These are phyloP conservation scores for Drosophila recens DNA, from an alignment of 2,888 invertebrate genomes.

Conservation along the genomic window DNA sequence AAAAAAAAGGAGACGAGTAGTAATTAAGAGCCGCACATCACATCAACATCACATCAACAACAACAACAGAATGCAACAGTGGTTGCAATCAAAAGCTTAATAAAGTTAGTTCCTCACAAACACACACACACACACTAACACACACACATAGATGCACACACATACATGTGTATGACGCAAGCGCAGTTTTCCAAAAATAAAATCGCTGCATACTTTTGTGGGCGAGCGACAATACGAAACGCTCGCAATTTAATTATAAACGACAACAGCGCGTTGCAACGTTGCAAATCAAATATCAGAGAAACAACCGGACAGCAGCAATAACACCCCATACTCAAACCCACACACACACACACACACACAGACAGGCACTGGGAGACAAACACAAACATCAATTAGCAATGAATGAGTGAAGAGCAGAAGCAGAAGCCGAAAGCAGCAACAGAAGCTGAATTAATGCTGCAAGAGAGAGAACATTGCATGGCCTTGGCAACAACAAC, in stretches of 20 bases:
- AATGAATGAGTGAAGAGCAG: slow-evolving; percentile 41
- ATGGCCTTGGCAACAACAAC: slow-evolving; percentile 63
- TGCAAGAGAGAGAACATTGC: slow-evolving; percentile 23
- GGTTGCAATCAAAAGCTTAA: slow-evolving; percentile 57
- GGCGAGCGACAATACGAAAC: slow-evolving; percentile 28
- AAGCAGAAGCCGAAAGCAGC: slow-evolving; percentile 23
- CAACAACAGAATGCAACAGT: slow-evolving; percentile 26
- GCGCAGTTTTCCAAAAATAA: slow-evolving; percentile 48
- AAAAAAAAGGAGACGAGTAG: not conserved
- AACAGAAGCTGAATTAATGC: slow-evolving; percentile 4
- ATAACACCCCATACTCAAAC: slow-evolving; percentile 1
- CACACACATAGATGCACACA: slow-evolving; percentile 5
- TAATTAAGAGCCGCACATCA: slow-evolving; percentile 14
- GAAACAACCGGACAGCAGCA: slow-evolving; percentile 1
- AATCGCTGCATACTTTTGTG: slow-evolving; percentile 70
- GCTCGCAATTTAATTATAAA: slow-evolving; percentile 69
- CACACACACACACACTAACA: slow-evolving; percentile 16
- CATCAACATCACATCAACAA: not conserved
- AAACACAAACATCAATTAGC: slow-evolving; percentile 61
- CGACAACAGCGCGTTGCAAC: slow-evolving; percentile 34
- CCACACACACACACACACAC: slow-evolving; percentile 1
- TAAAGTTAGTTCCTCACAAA: slow-evolving; percentile 46
- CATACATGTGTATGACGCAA: slow-evolving; percentile 42
- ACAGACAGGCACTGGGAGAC: slow-evolving; percentile 10
- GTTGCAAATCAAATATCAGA: slow-evolving; percentile 72